Evolutionary conservation across 2,888 invertebrate species (phyloP).

Genomic region (Cinara cedri): DNA sequence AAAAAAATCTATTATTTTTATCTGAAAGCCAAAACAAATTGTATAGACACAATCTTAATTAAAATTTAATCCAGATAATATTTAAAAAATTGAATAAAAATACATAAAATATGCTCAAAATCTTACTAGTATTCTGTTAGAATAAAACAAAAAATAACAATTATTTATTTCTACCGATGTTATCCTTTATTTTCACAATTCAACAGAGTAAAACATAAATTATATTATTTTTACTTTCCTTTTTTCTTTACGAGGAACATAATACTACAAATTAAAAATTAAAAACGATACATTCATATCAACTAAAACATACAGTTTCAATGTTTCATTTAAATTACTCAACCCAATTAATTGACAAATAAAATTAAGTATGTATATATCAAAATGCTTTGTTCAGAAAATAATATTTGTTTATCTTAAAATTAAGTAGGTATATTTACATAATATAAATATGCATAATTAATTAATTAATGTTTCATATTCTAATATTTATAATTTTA

Average conservation of each 20-base stretch:
- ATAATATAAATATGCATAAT: not conserved
- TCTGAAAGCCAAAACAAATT: no score
- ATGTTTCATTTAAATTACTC: slow-evolving; percentile 1
- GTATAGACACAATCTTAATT: no score
- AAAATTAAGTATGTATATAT: slow-evolving; percentile 46
- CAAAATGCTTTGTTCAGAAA: slow-evolving; percentile 44
- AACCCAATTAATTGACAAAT: slow-evolving; percentile 23
- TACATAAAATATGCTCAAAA: no score
- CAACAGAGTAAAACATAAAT: not conserved
- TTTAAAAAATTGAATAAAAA: no score
- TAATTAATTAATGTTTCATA: slow-evolving; percentile 2
- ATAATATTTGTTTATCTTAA: slow-evolving; percentile 34
- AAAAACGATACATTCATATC: slow-evolving; percentile 9
- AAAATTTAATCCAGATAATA: no score
- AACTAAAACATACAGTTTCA: slow-evolving; percentile 4
- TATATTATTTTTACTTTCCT: not conserved
- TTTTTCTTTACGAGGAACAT: not conserved
- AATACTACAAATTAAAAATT: slow-evolving; percentile 20
- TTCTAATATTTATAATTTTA: slow-evolving; percentile 10
- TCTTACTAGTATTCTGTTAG: no score
- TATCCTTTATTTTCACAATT: not conserved
- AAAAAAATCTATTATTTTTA: no score
- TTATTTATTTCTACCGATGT: not conserved
- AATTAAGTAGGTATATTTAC: slow-evolving; percentile 29
- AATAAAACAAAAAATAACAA: not conserved